These are phyloP conservation scores for Drosophila biarmipes DNA, from an alignment of 1,140 invertebrate species.

Conservation along the genomic window DNA sequence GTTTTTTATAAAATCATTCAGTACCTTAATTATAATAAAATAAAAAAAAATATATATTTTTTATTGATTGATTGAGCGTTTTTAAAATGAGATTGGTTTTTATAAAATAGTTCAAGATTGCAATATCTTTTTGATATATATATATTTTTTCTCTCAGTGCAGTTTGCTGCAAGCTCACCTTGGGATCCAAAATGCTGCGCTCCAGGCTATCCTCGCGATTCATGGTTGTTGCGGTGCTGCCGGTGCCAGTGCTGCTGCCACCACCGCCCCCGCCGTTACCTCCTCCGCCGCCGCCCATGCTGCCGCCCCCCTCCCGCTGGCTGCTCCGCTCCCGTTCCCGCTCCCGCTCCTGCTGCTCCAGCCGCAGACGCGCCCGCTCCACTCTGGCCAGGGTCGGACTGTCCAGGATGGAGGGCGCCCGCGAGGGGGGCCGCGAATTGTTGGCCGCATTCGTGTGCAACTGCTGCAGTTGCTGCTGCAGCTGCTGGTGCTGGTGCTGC, in stretches of 20 bases:
- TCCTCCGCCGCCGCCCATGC: conserved; percentile 10
- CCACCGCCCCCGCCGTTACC: conserved; percentile 30
- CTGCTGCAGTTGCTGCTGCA: conserved; percentile 60
- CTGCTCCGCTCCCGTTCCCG: conserved; percentile 64
- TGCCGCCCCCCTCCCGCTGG: conserved; percentile 36
- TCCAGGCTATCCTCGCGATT: conserved; percentile 83
- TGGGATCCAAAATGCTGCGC: conserved; percentile 81
- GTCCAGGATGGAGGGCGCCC: conserved; percentile 85
- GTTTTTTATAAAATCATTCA: too few relatives aligned
- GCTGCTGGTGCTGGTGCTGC: conserved; percentile 66
- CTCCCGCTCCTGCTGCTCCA: conserved; percentile 83
- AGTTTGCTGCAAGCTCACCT: conserved; percentile 62
- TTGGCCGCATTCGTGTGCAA: conserved; percentile 55
- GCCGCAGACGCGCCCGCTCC: conserved; percentile 85
- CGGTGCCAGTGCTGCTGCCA: conserved; percentile 61
- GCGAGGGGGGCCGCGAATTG: conserved; percentile 78
- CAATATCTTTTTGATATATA: background rate
- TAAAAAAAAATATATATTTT: too few relatives aligned
- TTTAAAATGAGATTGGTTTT: too few relatives aligned
- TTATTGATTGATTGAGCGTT: too few relatives aligned
- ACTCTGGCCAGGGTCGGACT: conserved; percentile 86
- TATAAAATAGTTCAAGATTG: too few relatives aligned
- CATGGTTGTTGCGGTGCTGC: conserved; percentile 74
- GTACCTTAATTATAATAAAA: too few relatives aligned
- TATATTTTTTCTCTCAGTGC: background rate